Conservation (phyloP, 1,140 invertebrate species). For the Halictus rubicundus region DNA sequence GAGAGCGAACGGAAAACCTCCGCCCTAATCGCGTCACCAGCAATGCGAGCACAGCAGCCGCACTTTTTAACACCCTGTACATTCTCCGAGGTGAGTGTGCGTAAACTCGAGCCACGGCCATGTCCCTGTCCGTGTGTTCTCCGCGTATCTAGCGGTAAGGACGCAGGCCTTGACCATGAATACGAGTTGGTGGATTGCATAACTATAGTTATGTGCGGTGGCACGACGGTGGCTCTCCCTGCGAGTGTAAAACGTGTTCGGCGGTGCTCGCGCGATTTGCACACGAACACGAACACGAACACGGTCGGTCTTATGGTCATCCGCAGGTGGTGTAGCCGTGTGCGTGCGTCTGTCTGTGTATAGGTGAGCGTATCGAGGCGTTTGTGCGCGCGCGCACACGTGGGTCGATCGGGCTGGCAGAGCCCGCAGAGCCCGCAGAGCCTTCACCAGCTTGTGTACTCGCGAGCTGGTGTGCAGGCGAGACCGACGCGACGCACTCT, state of each 20-base stretch:
- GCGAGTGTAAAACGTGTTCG: slow-evolving; percentile 30
- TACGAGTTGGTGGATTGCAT: slow-evolving; percentile 73
- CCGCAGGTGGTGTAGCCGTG: too few species aligned
- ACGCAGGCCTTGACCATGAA: slow-evolving; percentile 76
- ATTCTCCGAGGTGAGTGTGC: background rate
- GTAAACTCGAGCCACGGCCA: background rate
- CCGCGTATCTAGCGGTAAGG: slow-evolving; percentile 48
- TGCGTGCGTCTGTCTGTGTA: too few species aligned
- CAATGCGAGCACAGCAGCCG: too few species aligned
- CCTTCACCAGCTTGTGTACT: too few species aligned
- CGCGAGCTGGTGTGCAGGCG: background rate
- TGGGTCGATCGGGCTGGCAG: slow-evolving; percentile 43
- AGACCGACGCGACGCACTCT: too few species aligned
- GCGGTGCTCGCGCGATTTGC: background rate
- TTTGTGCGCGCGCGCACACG: slow-evolving; percentile 50
- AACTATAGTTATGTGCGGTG: slow-evolving; percentile 72
- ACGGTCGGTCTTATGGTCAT: background rate
- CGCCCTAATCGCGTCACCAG: too few species aligned
- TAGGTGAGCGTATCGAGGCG: background rate
- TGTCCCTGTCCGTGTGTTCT: slow-evolving; percentile 6
- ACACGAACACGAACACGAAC: background rate
- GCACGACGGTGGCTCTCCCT: slow-evolving; percentile 47
- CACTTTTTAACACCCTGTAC: too few species aligned
- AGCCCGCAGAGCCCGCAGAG: too few species aligned
- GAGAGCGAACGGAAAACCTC: too few species aligned